Evolutionary conservation across 1,140 invertebrate species (phyloP).

Genomic region (Polypedilum pembai): DNA sequence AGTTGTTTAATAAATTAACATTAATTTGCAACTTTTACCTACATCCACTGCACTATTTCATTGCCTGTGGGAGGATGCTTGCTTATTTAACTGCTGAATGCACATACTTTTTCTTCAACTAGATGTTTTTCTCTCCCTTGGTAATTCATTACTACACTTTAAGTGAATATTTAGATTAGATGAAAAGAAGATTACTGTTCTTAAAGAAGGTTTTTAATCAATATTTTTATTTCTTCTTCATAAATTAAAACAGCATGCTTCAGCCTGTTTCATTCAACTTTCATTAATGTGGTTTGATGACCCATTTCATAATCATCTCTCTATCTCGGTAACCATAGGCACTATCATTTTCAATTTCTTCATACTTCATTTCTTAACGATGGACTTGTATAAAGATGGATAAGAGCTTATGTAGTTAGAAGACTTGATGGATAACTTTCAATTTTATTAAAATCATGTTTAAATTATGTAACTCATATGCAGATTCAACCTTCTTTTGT

Average conservation of each 20-base stretch:
- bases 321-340: not conserved
- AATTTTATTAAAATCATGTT: not conserved
- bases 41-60: too few species aligned
- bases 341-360: not conserved
- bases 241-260: too few species aligned
- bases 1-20: slow-evolving; percentile 28
- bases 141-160: not conserved
- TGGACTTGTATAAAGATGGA: not conserved
- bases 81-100: not conserved
- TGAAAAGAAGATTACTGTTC: not conserved
- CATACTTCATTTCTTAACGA: not conserved
- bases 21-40: slow-evolving; percentile 24
- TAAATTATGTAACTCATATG: too few species aligned
- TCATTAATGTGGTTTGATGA: not conserved
- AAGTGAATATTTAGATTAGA: not conserved
- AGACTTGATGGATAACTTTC: slow-evolving; percentile 6
- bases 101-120: not conserved
- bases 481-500: too few species aligned
- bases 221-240: too few species aligned
- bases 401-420: not conserved
- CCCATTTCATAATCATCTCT: slow-evolving; percentile 10
- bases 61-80: not conserved
- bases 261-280: not conserved
- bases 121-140: not conserved
- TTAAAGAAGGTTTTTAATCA: not conserved